Evolutionary conservation across 2,888 invertebrate species (phyloP).

Genomic region (Nemotelus pantherinus): DNA sequence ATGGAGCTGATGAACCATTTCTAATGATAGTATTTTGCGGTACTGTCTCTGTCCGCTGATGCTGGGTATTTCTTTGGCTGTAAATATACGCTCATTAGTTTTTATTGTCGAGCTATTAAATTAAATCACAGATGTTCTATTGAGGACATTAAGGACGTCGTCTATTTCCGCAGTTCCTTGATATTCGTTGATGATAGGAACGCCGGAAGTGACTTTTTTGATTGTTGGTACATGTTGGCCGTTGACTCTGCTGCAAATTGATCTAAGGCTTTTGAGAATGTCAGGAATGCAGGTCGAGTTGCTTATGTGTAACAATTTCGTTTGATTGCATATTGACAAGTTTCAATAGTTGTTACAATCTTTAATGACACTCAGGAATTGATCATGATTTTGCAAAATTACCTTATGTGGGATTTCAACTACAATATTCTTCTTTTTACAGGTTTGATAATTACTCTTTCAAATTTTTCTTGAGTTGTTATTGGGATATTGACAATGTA

Average conservation of each 20-base stretch:
- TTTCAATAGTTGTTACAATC: slow-evolving; percentile 48
- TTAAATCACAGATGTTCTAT: slow-evolving; percentile 42
- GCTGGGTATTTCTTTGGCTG: slow-evolving; percentile 34
- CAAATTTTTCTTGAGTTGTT: slow-evolving; percentile 48
- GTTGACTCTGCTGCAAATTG: slow-evolving; percentile 46
- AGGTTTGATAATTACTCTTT: slow-evolving; percentile 45
- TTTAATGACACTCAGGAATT: slow-evolving; percentile 45
- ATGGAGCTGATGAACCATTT: slow-evolving; percentile 48
- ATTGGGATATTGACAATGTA: slow-evolving; percentile 51
- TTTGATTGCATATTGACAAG: slow-evolving; percentile 45
- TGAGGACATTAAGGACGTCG: slow-evolving; percentile 11
- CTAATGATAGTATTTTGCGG: slow-evolving; percentile 48
- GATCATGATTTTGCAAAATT: slow-evolving; percentile 44
- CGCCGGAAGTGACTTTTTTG: slow-evolving; percentile 47
- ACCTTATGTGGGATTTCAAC: slow-evolving; percentile 43
- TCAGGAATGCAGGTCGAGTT: slow-evolving; percentile 49
- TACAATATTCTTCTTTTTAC: slow-evolving; percentile 43
- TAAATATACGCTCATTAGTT: slow-evolving; percentile 43
- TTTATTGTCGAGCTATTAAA: slow-evolving; percentile 43
- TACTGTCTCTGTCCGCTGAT: slow-evolving; percentile 26
- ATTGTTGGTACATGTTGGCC: slow-evolving; percentile 46
- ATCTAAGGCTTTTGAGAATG: slow-evolving; percentile 46
- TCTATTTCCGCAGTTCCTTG: slow-evolving; percentile 29
- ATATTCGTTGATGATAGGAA: slow-evolving; percentile 49
- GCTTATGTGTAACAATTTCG: slow-evolving; percentile 45